Evolutionary conservation across 1,140 invertebrate species (phyloP).

Genomic region (Drosophila santomea): DNA sequence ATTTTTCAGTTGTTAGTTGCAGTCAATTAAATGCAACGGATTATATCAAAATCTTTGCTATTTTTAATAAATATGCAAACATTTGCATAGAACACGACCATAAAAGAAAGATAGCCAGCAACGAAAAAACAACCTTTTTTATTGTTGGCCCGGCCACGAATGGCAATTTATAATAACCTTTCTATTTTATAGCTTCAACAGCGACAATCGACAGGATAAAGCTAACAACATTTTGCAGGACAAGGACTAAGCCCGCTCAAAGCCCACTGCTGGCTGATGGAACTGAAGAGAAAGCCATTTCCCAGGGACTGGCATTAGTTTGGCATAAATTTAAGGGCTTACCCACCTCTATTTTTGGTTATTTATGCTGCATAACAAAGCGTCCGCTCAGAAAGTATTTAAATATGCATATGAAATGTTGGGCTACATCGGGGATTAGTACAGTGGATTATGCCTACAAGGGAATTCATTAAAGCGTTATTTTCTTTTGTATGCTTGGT

Average conservation of each 20-base stretch:
- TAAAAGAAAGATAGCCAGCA: slow-evolving; percentile 20
- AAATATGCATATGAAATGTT: slow-evolving; percentile 53
- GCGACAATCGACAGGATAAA: slow-evolving; percentile 75
- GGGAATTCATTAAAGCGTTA: slow-evolving; percentile 1
- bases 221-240: slow-evolving; percentile 68
- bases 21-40: slow-evolving; percentile 78
- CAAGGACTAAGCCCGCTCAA: slow-evolving; percentile 52
- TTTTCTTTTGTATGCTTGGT: neutral
- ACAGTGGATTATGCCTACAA: slow-evolving; percentile 16
- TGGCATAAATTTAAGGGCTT: slow-evolving; percentile 61
- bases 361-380: slow-evolving; percentile 74
- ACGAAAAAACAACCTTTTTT: slow-evolving; percentile 20
- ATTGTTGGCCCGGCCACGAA: slow-evolving; percentile 41
- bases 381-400: slow-evolving; percentile 49
- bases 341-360: slow-evolving; percentile 21
- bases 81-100: slow-evolving; percentile 61
- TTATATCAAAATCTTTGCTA: slow-evolving; percentile 71
- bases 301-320: slow-evolving; percentile 66
- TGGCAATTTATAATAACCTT: slow-evolving; percentile 64
- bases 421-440: slow-evolving; percentile 7
- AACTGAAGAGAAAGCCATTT: slow-evolving; percentile 13
- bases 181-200: slow-evolving; percentile 67
- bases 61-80: slow-evolving; percentile 76
- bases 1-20: slow-evolving; percentile 60
- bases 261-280: slow-evolving; percentile 11